Base-by-base conservation (phyloP, 2,888 invertebrate genomes). In the Tetragonula carbonaria region DNA sequence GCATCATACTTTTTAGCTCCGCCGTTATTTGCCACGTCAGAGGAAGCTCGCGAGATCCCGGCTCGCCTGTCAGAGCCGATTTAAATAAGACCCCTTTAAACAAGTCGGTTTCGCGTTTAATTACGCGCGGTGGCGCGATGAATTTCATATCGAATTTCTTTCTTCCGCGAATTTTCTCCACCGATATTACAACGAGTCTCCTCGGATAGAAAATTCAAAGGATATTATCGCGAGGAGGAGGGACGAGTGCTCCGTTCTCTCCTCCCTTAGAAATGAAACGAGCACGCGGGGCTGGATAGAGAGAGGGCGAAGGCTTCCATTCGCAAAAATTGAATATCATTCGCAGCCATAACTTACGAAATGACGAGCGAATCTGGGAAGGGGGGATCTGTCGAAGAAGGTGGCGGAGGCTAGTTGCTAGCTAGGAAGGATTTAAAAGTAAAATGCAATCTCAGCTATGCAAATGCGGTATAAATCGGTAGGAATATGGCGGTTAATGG, bases 381-480 rank as follows among this genome's bases (percentile, higher is more conserved):
- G 16, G 59, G 5, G 23, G 14, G 14, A 23, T 13, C 45, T 45
- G 45, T 45, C 45, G 45, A 53, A 16, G 8, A 57, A 16, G 67
- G 62, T 16, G 28, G 62, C 16, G 5, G 57, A 38, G 84, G 82
- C 68, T 76, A 83, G 86, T 85, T 78, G 73, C 76, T 13, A 38
- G 73, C 45, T 45, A 59, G 77, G 74, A 81, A 84, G 83, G 90
- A 91, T 91, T 91, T 91, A 88, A 91, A 91, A 91, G 91, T 91
- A 91, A 91, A 91, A 91, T 91, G 91, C 90, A 91, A 91, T 91
- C 91, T 90, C 86, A 88, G 90, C 88, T 90, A 91, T 90, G 91
- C 86, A 91, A 91, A 91, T 90, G 84, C 74, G 76, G 84, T 87
- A 86, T 89, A 89, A 91, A 91, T 90, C 90, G 90, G 74, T 84